These are phyloP conservation scores for Papilio demoleus DNA, from an alignment of 2,888 invertebrate species.

Conservation along the genomic window DNA sequence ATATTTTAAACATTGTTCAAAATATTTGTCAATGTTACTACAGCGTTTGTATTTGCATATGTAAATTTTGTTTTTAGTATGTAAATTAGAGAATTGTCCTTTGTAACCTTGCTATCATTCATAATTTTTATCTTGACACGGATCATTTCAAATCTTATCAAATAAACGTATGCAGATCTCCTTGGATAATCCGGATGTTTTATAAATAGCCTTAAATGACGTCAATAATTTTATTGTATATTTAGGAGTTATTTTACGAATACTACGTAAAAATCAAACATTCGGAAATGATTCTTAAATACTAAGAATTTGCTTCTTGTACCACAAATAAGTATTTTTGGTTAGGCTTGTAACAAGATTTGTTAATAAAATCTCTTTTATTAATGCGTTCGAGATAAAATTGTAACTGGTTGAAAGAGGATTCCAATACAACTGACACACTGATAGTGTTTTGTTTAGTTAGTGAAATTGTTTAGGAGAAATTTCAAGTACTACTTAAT, in stretches of 20 bases:
- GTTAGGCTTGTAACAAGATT: too few relatives aligned
- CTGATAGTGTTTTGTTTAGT: not conserved
- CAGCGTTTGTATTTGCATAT: not conserved
- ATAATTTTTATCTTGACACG: conserved; percentile 28
- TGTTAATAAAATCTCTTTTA: too few relatives aligned
- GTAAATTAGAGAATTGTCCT: conserved; percentile 18
- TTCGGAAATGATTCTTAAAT: not conserved
- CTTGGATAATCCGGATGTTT: conserved; percentile 55
- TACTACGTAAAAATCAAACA: too few relatives aligned
- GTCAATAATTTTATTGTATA: conserved; percentile 46
- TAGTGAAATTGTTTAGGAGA: not conserved
- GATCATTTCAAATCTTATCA: conserved; percentile 42
- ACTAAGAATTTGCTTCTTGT: too few relatives aligned
- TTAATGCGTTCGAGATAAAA: too few relatives aligned
- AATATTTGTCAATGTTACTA: not conserved
- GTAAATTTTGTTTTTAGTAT: not conserved
- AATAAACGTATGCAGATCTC: conserved; percentile 59
- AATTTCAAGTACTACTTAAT: not conserved
- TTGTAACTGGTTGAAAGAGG: conserved; percentile 9
- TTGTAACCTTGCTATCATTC: conserved; percentile 19
- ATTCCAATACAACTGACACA: not conserved
- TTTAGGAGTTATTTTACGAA: conserved; percentile 5
- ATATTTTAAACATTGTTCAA: not conserved
- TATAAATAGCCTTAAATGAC: conserved; percentile 53
- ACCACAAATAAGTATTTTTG: too few relatives aligned